Evolutionary conservation across 2,888 invertebrate genomes (phyloP), one percentile per base, ranked within the genome.

Genomic region (Tubulanus polymorphus): DNA sequence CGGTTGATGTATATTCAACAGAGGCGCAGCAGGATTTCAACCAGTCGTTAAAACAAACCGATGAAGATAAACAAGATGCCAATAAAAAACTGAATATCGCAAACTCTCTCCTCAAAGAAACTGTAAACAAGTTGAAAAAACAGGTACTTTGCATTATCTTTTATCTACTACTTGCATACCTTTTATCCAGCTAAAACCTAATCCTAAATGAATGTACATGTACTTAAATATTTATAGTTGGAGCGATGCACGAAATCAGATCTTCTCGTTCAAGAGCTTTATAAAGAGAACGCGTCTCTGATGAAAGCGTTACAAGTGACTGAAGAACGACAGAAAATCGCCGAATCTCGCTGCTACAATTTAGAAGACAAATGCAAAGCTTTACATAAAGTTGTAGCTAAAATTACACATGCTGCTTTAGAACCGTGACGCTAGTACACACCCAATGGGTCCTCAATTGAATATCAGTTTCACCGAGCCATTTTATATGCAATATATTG

Each of bases 231-330:
- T n/a, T 68, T 64, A n/a, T 64, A 72, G 71, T 61, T 63, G 60
- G 68, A 66, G 37, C 63, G 63, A 0, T 60, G 61, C 25, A 63
- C 68, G 18, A 66, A 64, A 53, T 56, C 68, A 37, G 71, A 69
- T 51, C 51, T 65, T 2, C 54, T 73, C 49, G 65, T 73, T 28
- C 71, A 73, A 32, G 72, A 73, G 46, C 58, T 74, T 32, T 72
- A 74, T 60, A 66, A 70, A 53, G 71, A 73, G 54, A 73, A 73
- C 48, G 65, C 72, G 2, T 64, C 73, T 48, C 61, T 74, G 10
- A 69, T 71, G 60, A 66, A 66, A 27, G 54, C 64, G 1, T 54
- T 73, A 53, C 65, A 67, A 28, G 61, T 64, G 27, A 69, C 67
- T n/a, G 74, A 73, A 55, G 65, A 60, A 26, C 65, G 69, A 51